Conservation (phyloP, 2,888 invertebrate species). For the Agonopterix subpropinquella region DNA sequence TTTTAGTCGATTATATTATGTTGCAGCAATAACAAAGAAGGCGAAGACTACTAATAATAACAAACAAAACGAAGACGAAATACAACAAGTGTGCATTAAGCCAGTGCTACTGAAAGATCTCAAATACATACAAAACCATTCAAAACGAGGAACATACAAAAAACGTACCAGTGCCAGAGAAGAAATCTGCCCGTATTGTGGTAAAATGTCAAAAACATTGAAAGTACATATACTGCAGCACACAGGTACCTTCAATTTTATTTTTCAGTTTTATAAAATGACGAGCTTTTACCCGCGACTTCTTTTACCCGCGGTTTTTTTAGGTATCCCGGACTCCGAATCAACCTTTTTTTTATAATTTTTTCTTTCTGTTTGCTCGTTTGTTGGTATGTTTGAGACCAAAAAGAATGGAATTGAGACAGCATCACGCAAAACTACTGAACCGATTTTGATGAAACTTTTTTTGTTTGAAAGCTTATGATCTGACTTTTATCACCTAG, state of each 20-base stretch:
- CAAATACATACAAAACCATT: slow-evolving; percentile 15
- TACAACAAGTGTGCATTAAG: slow-evolving; percentile 24
- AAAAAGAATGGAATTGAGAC: too few relatives aligned
- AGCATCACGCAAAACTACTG: too few relatives aligned
- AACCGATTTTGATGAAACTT: too few relatives aligned
- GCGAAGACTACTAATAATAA: neutral
- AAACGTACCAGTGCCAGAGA: slow-evolving; percentile 5
- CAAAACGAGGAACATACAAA: slow-evolving; percentile 6
- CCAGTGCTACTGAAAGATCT: slow-evolving; percentile 36
- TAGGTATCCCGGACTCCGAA: too few relatives aligned
- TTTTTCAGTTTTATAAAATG: neutral
- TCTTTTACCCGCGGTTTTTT: too few relatives aligned
- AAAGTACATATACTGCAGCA: slow-evolving; percentile 34
- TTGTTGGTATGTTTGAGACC: too few relatives aligned
- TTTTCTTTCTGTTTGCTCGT: too few relatives aligned
- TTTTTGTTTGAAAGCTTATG: too few relatives aligned
- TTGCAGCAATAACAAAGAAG: neutral
- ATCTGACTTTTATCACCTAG: too few relatives aligned
- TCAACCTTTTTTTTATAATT: too few relatives aligned
- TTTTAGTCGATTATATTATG: neutral
- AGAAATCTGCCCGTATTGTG: slow-evolving; percentile 46
- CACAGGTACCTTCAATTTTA: slow-evolving; percentile 21
- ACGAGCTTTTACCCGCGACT: neutral
- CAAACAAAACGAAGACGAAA: neutral
- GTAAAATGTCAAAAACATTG: slow-evolving; percentile 29